Evolutionary conservation across 1,140 invertebrate species (phyloP).

Genomic region (Megathymus violae): DNA sequence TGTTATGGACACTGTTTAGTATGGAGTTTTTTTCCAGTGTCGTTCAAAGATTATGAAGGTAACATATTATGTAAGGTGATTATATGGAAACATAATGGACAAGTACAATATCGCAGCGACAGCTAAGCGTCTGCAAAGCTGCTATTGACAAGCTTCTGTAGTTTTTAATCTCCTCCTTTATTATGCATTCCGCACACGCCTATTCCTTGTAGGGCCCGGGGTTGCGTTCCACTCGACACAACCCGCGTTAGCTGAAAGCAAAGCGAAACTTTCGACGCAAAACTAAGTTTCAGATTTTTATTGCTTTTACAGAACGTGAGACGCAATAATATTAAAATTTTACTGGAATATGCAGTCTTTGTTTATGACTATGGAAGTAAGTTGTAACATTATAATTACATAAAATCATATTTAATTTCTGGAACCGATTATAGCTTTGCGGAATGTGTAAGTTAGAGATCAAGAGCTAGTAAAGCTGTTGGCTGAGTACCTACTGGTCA

Average conservation of each 20-base stretch:
- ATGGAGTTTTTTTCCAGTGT: too few species aligned
- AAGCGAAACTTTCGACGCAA: slow-evolving; percentile 77
- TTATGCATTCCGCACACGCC: slow-evolving; percentile 82
- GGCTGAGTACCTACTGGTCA: too few species aligned
- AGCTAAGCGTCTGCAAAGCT: slow-evolving; percentile 38
- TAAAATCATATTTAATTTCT: neutral
- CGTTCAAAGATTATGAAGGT: too few species aligned
- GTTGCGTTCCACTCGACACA: slow-evolving; percentile 69
- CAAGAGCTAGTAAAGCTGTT: too few species aligned
- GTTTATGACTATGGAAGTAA: slow-evolving; percentile 37
- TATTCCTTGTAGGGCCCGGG: slow-evolving; percentile 76
- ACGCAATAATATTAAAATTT: slow-evolving; percentile 78
- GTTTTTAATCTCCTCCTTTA: slow-evolving; percentile 80
- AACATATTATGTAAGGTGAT: neutral
- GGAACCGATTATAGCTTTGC: neutral
- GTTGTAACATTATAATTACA: neutral
- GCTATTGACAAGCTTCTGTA: slow-evolving; percentile 76
- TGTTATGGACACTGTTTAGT: too few species aligned
- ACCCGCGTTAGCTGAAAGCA: slow-evolving; percentile 69
- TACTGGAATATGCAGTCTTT: slow-evolving; percentile 48
- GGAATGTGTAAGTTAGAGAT: too few species aligned
- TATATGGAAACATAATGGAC: neutral
- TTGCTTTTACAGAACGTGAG: slow-evolving; percentile 80
- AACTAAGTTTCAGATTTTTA: slow-evolving; percentile 80
- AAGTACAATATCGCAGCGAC: neutral